phyloP scores from a whole-genome alignment of 1,140 invertebrate genomes.

The Battus philenor region DNA sequence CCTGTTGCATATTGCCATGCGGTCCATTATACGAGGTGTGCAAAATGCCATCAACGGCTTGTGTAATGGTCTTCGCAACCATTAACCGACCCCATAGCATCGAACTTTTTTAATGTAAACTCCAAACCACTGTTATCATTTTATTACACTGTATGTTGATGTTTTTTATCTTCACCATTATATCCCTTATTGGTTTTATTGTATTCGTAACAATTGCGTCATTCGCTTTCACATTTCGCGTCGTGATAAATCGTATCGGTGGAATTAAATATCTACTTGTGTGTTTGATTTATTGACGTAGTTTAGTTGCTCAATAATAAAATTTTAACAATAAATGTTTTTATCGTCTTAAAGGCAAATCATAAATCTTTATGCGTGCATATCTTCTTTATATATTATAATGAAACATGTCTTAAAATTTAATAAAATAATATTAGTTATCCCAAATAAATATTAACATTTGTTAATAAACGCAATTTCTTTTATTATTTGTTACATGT shows the following conservation, averaged over 20 bases:
- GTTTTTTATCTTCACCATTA: conserved; percentile 49
- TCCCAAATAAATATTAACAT: too few relatives aligned
- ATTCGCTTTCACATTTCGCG: conserved; percentile 26
- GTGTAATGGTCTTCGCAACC: conserved; percentile 53
- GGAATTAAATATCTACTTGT: conserved; percentile 17
- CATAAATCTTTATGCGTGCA: too few relatives aligned
- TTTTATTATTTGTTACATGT: too few relatives aligned
- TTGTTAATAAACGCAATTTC: too few relatives aligned
- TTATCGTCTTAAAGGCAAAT: too few relatives aligned
- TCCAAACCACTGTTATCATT: conserved; percentile 43
- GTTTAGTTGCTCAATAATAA: too few relatives aligned
- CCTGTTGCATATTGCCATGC: conserved; percentile 34
- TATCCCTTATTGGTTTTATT: conserved; percentile 57
- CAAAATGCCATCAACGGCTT: conserved; percentile 45
- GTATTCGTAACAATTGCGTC: conserved; percentile 26
- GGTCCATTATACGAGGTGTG: conserved; percentile 59
- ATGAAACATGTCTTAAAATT: too few relatives aligned
- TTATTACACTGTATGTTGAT: conserved; percentile 46
- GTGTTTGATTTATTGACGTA: too few relatives aligned
- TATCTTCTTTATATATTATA: too few relatives aligned
- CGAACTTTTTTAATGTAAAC: conserved; percentile 57
- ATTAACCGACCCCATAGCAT: conserved; percentile 54
- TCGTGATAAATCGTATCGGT: conserved; percentile 32
- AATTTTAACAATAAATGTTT: too few relatives aligned
- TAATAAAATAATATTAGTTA: too few relatives aligned